Conservation (phyloP, 2,797 vertebrate species). For the Bovichtus variegatus region DNA sequence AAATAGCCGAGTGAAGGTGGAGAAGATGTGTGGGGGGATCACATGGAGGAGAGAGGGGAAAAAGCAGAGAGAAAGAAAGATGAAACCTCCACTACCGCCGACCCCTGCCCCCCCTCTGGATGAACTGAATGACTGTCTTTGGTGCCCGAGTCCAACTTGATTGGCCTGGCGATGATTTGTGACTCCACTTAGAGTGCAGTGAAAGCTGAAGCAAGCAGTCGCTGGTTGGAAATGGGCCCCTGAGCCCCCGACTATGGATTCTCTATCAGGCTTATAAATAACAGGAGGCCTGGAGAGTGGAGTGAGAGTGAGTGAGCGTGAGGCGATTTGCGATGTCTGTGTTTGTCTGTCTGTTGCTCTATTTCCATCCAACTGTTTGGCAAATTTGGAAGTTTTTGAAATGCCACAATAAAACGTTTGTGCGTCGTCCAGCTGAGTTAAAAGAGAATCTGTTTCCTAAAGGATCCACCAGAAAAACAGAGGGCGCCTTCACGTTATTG, state of each 20-base stretch:
- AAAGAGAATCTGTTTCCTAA: constrained; percentile 44
- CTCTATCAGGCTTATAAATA: constrained; percentile 43
- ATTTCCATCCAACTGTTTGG: constrained; percentile 40
- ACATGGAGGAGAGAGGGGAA: constrained; percentile 1
- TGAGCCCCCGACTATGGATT: constrained; percentile 58
- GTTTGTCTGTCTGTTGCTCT: constrained; percentile 16
- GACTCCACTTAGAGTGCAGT: constrained; percentile 86
- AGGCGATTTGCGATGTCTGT: constrained; percentile 35
- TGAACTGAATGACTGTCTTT: constrained; percentile 52
- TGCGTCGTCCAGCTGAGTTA: constrained; percentile 26
- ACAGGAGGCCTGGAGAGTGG: constrained; percentile 27
- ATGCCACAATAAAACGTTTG: constrained; percentile 59
- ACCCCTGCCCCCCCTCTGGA: constrained; percentile 72
- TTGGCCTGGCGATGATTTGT: constrained; percentile 84
- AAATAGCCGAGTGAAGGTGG: constrained; percentile 87
- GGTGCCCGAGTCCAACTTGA: constrained; percentile 61
- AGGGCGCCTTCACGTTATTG: not conserved
- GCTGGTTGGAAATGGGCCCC: constrained; percentile 74
- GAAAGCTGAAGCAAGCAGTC: constrained; percentile 89
- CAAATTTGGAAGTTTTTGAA: constrained; percentile 48
- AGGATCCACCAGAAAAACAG: not conserved
- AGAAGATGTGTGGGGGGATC: constrained; percentile 15
- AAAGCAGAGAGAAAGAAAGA: constrained; percentile 46
- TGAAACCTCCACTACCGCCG: constrained; percentile 84
- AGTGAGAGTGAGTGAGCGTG: constrained; percentile 26